phyloP scores from a whole-genome alignment of 2,888 invertebrate species.

The Campopleginae sp. region DNA sequence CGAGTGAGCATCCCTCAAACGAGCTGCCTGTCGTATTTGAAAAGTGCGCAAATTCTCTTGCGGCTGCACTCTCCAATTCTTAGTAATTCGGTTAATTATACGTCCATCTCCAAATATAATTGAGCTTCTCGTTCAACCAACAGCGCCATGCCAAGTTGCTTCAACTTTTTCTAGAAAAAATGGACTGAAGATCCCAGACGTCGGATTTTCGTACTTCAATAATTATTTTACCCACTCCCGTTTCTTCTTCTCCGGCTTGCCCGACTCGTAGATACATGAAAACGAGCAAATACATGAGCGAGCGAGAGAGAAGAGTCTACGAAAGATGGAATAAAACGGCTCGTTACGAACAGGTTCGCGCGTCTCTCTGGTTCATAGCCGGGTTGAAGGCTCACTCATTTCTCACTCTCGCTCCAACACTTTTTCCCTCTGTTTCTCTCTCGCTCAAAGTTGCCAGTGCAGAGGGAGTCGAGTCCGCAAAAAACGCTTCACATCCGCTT shows the following conservation, averaged over 20 bases:
- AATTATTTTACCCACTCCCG: background rate
- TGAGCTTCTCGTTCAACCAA: background rate
- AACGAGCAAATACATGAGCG: background rate
- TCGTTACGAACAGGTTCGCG: conserved; percentile 70
- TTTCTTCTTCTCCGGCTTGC: background rate
- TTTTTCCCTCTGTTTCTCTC: conserved; percentile 53
- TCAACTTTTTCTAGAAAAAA: background rate
- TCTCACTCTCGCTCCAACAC: conserved; percentile 54
- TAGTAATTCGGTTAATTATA: background rate
- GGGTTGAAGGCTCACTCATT: conserved; percentile 65
- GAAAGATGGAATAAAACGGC: conserved; percentile 66
- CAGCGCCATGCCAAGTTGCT: background rate
- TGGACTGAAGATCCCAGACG: background rate
- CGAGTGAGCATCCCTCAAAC: background rate
- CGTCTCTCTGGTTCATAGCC: conserved; percentile 55
- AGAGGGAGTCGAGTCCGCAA: conserved; percentile 67
- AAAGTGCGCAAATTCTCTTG: background rate
- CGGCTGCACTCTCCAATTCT: background rate
- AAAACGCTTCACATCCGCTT: conserved; percentile 71
- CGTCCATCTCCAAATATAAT: background rate
- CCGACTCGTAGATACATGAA: background rate
- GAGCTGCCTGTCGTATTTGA: too few species aligned
- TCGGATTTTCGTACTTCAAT: conserved; percentile 2
- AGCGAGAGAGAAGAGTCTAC: conserved; percentile 31
- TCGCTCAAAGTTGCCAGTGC: conserved; percentile 50